Base-by-base conservation (phyloP, 2,797 vertebrate species). In the Echiichthys vipera region DNA sequence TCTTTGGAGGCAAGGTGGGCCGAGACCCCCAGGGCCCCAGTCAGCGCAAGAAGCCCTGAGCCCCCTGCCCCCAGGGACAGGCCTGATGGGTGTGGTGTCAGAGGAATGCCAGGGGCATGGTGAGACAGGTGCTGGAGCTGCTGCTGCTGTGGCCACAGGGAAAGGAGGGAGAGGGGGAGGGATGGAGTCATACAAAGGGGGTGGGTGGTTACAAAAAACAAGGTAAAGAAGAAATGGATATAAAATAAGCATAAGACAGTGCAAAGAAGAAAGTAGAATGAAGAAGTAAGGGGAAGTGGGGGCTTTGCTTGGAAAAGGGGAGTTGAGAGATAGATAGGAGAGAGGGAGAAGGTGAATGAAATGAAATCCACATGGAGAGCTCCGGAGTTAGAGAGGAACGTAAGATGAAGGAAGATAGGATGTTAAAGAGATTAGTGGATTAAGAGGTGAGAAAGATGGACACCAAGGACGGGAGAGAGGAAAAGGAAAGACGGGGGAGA, bases 51-150 rank as follows among this genome's bases (percentile, higher is more conserved):
- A 42, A 98, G 95, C 50, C 97, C 95, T 0, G 95, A 86, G 49
- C 95, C 42, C 0, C 91, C 81, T 0, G 90, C 89, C 13, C 95
- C 91, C 40, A 94, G 88, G 11, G 93, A 90, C 71, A 96, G 86
- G 55, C 96, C 95, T 0, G 95, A 95, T 0, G 96, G 95, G 83
- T 96, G 97, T 0, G 96, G 92, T 0, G 95, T 87, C 88, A 98
- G 94, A 5, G 95, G 95, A 68, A 97, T 93, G 0, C 95, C 94
- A 20, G 96, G 94, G 27, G 94, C 83, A 0, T 97, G 97, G 86
- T 97, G 97, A 81, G 97, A 96, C 89, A 98, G 95, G 67, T 97
- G 96, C 91, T 98, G 97, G 90, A 98, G 96, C 94, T 98, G 97
- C 95, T 99, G 97, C 95, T 98, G 97, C 96, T 97, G 91, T 88